Percentiles rank a stretch among this genome's conserved stretches.
Conservation (phyloP, 2,113 vertebrate species). For the Chloropsis cyanopogon region DNA sequence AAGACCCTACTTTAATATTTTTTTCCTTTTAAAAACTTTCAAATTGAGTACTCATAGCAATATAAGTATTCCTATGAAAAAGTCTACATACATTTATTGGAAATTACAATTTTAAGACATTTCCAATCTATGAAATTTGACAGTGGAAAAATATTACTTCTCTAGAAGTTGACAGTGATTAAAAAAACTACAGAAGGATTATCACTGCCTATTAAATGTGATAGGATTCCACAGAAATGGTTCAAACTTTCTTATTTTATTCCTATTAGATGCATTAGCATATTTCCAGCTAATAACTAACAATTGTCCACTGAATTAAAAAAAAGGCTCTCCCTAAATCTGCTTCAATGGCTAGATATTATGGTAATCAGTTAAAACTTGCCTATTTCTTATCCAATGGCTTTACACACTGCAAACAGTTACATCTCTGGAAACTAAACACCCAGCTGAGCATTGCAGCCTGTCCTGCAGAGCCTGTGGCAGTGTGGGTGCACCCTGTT, state of each 20-base stretch:
- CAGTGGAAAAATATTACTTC: slow-evolving; percentile 13
- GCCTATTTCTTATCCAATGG: not conserved
- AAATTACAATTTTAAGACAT: slow-evolving; percentile 22
- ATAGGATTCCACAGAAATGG: not conserved
- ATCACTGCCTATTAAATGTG: not conserved
- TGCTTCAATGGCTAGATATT: not conserved
- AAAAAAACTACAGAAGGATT: slow-evolving; percentile 27
- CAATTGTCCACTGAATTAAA: not conserved
- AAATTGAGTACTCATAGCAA: not conserved
- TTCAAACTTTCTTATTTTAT: not conserved
- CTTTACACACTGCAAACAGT: not conserved
- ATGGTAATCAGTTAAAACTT: not conserved
- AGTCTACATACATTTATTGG: not conserved
- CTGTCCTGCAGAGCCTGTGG: not conserved
- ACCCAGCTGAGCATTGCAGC: not conserved
- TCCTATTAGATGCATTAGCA: slow-evolving; percentile 9
- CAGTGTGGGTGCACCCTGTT: rapidly evolving
- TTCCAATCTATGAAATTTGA: not conserved
- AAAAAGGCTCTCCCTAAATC: not conserved
- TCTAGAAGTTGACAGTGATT: slow-evolving; percentile 13
- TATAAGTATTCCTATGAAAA: not conserved
- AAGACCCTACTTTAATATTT: not conserved
- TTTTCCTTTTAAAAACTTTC: not conserved
- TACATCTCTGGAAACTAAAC: not conserved
- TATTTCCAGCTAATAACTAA: slow-evolving; percentile 25